A percentile compares a stretch with the other conserved stretches of the same genome.
These are phyloP conservation scores for Tokudaia muenninki DNA, from an alignment of 2,797 vertebrate species.

Conservation along the genomic window DNA sequence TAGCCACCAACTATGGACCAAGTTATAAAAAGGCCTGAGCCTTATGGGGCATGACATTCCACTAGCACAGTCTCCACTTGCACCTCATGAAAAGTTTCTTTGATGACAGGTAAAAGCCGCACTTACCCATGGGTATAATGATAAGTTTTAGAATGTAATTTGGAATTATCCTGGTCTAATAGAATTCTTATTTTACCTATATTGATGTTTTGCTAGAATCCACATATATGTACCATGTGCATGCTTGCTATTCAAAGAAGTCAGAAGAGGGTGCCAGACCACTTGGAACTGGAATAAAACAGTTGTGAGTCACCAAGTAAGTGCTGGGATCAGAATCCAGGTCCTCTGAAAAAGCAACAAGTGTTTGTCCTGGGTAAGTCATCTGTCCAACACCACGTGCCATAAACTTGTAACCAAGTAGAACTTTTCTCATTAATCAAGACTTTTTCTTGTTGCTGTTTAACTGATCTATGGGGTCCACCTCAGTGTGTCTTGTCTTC, in stretches of 20 bases:
- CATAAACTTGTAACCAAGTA: conserved; percentile 13
- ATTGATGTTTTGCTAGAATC: background rate
- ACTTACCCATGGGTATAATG: too few species aligned
- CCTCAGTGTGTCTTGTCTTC: background rate
- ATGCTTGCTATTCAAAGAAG: background rate
- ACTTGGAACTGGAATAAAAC: background rate
- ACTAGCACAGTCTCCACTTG: background rate
- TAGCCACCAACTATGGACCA: background rate
- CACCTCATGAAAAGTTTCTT: background rate
- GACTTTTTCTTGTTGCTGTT: conserved; percentile 16
- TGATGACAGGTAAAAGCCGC: background rate
- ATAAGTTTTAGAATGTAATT: background rate
- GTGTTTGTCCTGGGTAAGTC: background rate
- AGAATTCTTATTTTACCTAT: background rate
- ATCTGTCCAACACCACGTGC: background rate
- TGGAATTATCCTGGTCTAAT: background rate
- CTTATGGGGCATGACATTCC: background rate
- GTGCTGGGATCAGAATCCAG: background rate
- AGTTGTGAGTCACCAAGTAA: background rate
- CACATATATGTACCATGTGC: too few species aligned
- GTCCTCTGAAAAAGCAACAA: background rate
- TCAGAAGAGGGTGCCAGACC: background rate
- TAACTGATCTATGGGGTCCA: background rate
- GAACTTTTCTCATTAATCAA: background rate
- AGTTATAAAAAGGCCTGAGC: background rate